A percentile compares a stretch with the other conserved stretches of the same genome.
Evolutionary conservation across 2,113 vertebrate species (phyloP).

Genomic region (Tylochromis polylepis): DNA sequence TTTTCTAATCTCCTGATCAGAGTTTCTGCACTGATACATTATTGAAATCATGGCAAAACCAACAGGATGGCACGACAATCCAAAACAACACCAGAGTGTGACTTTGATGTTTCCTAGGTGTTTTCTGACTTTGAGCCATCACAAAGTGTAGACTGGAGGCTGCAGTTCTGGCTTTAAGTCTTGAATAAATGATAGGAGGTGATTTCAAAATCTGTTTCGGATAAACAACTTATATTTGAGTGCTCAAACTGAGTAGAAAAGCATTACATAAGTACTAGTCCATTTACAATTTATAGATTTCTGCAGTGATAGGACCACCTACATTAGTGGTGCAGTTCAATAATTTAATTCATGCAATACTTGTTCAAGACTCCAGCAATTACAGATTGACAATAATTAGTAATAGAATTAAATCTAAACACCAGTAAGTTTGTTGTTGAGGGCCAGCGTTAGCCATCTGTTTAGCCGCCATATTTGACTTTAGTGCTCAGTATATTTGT

Average conservation of each 20-base stretch:
- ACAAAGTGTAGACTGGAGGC: background rate
- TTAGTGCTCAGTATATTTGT: background rate
- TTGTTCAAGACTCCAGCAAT: background rate
- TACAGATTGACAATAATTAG: background rate
- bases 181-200: background rate
- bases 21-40: fast-evolving
- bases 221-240: background rate
- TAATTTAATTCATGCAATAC: background rate
- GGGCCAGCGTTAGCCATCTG: background rate
- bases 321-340: background rate
- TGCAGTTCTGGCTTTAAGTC: background rate
- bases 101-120: fast-evolving
- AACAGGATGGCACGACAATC: background rate
- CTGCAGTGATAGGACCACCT: background rate
- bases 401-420: background rate
- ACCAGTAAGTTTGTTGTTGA: background rate
- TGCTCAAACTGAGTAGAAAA: background rate
- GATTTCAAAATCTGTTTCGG: background rate
- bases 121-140: background rate
- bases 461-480: background rate
- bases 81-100: no score
- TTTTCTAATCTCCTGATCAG: no score
- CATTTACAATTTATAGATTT: background rate
- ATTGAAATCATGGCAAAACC: background rate
- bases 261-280: no score